Evolutionary conservation across 1,140 invertebrate genomes (phyloP), one percentile per base, ranked within the genome.

Genomic region (Leptoteleia sp.): DNA sequence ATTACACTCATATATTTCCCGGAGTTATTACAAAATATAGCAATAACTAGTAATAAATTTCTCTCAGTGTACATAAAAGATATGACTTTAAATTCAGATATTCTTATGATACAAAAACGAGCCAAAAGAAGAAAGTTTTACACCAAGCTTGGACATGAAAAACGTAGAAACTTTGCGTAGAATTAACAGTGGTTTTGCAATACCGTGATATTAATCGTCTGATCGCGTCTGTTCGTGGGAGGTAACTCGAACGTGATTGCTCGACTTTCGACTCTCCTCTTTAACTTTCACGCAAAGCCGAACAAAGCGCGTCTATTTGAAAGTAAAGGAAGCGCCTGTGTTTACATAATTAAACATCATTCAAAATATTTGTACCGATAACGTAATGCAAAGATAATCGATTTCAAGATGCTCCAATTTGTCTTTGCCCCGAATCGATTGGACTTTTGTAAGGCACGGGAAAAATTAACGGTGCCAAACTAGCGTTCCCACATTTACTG

Each of bases 221-320:
- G 61, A 65, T 54, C 13, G 29, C 31, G 52, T 42, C 47, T 52
- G 33, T 64, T 52, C 22, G 35, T 50, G 19, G 47, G 47, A 52
- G 37, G 47, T 42, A 52, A 52, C 27, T 52, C 25, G 27, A 64
- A 37, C 62, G 40, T 67, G 48, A 65, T 65, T 42, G 47, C 45
- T 65, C 61, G 61, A 65, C 61, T 65, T 65, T 65, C 61, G 25
- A 52, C 35, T 65, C 61, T 65, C 37, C 17, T 65, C 33, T 65
- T 50, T 50, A 42, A 65, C 61, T 65, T 65, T 65, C 61, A 50
- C 47, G 45, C 35, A 42, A 50, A 29, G 22, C 31, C 16, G 45
- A 50, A 64, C 45, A 50, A 65, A 48, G 35, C 29, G 22, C 17
- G 7, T 40, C 33, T 50, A 48, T 64, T 64, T 50, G 22, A 40